Evolutionary conservation across 2,113 vertebrate species (phyloP).

Genomic region (Alectura lathami): DNA sequence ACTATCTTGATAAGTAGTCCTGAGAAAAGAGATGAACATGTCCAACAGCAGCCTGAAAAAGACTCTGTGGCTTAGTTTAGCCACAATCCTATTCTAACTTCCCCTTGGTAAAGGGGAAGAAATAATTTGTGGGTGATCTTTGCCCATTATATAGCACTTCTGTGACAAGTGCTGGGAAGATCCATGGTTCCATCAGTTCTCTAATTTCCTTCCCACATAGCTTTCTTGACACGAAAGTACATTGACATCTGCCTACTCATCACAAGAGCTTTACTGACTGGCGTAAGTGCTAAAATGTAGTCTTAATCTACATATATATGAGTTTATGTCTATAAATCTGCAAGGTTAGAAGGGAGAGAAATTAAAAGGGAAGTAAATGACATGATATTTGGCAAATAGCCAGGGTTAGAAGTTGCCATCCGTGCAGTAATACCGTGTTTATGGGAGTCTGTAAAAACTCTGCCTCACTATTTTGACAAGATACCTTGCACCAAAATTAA

Average conservation of each 20-base stretch:
- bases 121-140: background rate
- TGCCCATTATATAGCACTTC: background rate
- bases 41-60: background rate
- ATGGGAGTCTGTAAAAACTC: background rate
- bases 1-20: background rate
- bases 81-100: background rate
- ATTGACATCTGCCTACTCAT: background rate
- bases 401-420: background rate
- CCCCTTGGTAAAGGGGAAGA: background rate
- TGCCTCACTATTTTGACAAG: fast-evolving
- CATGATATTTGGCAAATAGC: background rate
- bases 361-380: background rate
- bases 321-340: background rate
- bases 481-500: background rate
- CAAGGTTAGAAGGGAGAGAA: background rate
- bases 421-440: background rate
- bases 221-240: background rate
- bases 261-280: background rate
- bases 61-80: background rate
- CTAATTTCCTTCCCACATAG: background rate
- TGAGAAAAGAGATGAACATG: background rate
- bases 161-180: background rate
- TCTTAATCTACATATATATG: background rate
- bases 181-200: background rate
- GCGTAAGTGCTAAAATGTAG: background rate